phyloP scores from a whole-genome alignment of 2,888 invertebrate genomes.

The Acanthococcus lagerstroemiae region DNA sequence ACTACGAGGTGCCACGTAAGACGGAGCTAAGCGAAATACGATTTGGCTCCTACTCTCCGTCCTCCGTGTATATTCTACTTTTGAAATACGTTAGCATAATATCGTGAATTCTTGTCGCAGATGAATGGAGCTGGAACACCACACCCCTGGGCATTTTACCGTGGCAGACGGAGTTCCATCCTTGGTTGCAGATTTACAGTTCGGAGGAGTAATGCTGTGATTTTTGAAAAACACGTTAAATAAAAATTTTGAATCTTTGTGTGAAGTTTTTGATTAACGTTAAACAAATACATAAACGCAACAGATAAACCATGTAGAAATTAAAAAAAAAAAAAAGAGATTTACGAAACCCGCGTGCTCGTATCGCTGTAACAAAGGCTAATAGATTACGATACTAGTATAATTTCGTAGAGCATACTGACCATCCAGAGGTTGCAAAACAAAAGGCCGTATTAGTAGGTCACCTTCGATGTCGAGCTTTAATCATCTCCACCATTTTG shows the following conservation, averaged over 20 bases:
- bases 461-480: background rate
- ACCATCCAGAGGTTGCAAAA: background rate
- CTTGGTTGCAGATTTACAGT: conserved; percentile 10
- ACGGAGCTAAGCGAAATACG: no score
- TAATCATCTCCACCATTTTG: conserved; percentile 37
- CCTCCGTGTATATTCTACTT: no score
- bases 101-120: no score
- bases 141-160: conserved; percentile 17
- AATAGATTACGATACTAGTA: background rate
- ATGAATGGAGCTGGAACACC: conserved; percentile 9
- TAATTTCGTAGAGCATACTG: no score
- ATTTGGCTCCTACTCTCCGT: no score
- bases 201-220: background rate
- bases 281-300: background rate
- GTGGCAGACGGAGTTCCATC: conserved; percentile 15
- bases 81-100: no score
- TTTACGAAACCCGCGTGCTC: no score
- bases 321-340: background rate
- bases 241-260: background rate
- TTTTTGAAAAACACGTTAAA: background rate
- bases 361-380: no score
- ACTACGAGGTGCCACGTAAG: no score
- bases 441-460: background rate
- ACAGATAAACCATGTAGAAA: background rate
- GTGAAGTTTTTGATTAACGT: background rate